phyloP scores from a whole-genome alignment of 2,888 invertebrate species.

The Trachelus iudaicus region DNA sequence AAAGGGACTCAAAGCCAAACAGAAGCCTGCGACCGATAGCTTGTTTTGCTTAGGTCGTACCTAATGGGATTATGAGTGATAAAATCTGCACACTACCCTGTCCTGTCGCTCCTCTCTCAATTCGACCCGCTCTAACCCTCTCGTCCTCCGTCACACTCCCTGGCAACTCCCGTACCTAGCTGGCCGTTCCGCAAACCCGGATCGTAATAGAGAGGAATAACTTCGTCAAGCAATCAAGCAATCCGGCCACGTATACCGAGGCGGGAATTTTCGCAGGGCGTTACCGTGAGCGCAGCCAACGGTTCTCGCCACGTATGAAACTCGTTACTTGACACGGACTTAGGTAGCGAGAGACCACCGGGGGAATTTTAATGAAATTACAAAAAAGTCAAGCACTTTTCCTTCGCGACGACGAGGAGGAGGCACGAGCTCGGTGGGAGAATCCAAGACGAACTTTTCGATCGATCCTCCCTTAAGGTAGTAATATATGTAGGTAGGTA shows the following conservation, averaged over 20 bases:
- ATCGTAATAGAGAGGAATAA: constrained; percentile 3
- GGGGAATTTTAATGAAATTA: not conserved
- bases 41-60: constrained; percentile 8
- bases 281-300: not conserved
- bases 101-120: not conserved
- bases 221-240: not conserved
- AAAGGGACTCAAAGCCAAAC: constrained; percentile 22
- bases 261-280: not conserved
- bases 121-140: not conserved
- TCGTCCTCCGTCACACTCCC: not conserved
- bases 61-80: constrained; percentile 18
- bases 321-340: not conserved
- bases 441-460: not conserved
- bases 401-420: not conserved
- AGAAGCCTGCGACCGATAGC: constrained; percentile 5
- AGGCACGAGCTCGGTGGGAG: not conserved
- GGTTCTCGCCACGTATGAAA: not conserved
- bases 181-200: not conserved
- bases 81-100: not conserved
- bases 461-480: not conserved
- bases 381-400: not conserved
- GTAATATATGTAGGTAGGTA: not conserved
- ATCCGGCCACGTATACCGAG: not conserved
- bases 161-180: not conserved
- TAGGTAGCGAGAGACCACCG: not conserved